Conservation (phyloP, 2,888 invertebrate genomes). For the Habrosyne pyritoides region DNA sequence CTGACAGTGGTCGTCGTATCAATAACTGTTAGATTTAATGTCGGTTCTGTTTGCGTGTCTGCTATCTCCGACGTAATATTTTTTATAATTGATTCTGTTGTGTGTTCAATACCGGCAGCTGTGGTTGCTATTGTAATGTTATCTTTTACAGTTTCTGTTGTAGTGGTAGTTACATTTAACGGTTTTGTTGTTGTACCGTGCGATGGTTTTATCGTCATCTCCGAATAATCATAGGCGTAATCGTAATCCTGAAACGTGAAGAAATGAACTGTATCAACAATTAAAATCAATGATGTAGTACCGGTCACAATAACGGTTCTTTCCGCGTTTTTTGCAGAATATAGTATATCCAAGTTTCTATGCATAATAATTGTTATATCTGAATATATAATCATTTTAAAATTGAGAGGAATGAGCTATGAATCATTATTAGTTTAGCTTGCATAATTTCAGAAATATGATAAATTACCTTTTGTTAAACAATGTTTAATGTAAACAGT, state of each 20-base stretch:
- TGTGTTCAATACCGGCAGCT: constrained; percentile 25
- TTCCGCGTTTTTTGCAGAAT: too few species aligned
- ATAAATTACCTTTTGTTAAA: too few species aligned
- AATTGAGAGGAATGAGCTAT: too few species aligned
- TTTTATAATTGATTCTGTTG: constrained; percentile 32
- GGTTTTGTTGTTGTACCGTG: constrained; percentile 72
- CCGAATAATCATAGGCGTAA: constrained; percentile 88
- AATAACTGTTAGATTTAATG: constrained; percentile 20
- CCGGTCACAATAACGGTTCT: too few species aligned
- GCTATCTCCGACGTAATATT: constrained; percentile 23
- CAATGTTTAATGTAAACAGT: background rate
- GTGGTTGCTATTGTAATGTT: constrained; percentile 40
- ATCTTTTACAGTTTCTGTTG: constrained; percentile 36
- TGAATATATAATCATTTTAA: too few species aligned
- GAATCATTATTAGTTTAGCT: too few species aligned
- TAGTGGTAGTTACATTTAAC: constrained; percentile 50
- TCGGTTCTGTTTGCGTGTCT: constrained; percentile 25
- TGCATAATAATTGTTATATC: too few species aligned
- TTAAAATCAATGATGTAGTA: too few species aligned
- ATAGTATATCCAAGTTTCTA: too few species aligned
- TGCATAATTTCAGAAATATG: too few species aligned
- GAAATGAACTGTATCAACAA: background rate
- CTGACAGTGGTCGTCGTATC: constrained; percentile 26
- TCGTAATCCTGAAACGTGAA: constrained; percentile 86
- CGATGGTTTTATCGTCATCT: constrained; percentile 87